Evolutionary conservation across 1,140 invertebrate species (phyloP).

Genomic region (Neocloeon triangulifer): DNA sequence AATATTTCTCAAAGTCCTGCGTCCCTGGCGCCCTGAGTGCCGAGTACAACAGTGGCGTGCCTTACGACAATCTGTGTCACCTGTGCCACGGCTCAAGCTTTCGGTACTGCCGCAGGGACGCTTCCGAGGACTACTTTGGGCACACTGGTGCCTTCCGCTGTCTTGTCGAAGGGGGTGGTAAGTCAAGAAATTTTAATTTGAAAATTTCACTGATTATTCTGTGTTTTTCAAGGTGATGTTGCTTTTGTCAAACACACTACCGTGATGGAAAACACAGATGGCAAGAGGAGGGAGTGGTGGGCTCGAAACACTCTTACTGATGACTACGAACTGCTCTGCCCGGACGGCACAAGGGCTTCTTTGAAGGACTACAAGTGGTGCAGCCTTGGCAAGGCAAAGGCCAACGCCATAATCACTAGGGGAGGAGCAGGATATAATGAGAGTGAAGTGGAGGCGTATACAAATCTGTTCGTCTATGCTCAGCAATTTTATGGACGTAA

Average conservation of each 20-base stretch:
- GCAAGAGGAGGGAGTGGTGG: conserved; percentile 77
- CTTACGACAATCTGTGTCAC: conserved; percentile 83
- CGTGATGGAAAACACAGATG: conserved; percentile 74
- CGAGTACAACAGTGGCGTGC: conserved; percentile 56
- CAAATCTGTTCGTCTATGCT: conserved; percentile 72
- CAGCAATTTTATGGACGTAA: conserved; percentile 77
- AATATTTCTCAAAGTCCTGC: conserved; percentile 83
- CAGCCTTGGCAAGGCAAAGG: conserved; percentile 75
- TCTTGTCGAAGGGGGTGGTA: conserved; percentile 83
- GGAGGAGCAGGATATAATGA: conserved; percentile 48
- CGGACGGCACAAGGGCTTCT: conserved; percentile 59
- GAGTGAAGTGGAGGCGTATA: conserved; percentile 58
- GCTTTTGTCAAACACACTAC: conserved; percentile 88
- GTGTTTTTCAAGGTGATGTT: too few species aligned
- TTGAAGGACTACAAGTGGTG: conserved; percentile 61
- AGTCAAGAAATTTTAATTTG: too few species aligned
- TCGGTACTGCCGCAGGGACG: conserved; percentile 58
- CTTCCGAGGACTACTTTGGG: conserved; percentile 73
- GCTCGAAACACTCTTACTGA: conserved; percentile 73
- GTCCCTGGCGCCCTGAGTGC: conserved; percentile 69
- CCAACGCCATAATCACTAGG: conserved; percentile 76
- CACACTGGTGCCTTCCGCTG: conserved; percentile 78
- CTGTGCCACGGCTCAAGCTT: conserved; percentile 73
- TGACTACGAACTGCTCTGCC: conserved; percentile 84
- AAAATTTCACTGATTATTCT: too few species aligned